A percentile compares a stretch with the other conserved stretches of the same genome.
phyloP scores from a whole-genome alignment of 2,797 vertebrate genomes.

The Poecilia wingei region DNA sequence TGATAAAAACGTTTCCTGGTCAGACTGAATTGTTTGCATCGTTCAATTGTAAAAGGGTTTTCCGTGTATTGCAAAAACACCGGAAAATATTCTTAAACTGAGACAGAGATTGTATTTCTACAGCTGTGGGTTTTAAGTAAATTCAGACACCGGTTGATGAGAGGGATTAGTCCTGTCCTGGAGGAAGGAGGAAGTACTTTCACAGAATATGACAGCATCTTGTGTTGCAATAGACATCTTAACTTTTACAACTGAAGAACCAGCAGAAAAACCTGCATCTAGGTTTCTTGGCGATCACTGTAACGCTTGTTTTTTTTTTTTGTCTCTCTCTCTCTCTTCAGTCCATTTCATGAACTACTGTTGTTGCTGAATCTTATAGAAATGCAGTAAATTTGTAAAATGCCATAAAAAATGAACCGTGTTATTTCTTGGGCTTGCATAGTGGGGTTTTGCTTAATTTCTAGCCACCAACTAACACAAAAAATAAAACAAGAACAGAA shows the following conservation, averaged over 20 bases:
- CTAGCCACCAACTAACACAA: neutral
- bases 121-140: neutral
- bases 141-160: neutral
- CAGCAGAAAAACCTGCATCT: neutral
- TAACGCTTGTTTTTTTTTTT: neutral
- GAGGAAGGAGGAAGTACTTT: neutral
- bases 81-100: neutral
- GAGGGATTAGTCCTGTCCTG: neutral
- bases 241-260: neutral
- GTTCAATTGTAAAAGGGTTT: neutral
- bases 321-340: neutral
- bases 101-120: neutral
- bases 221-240: neutral
- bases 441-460: neutral
- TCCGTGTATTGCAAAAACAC: neutral
- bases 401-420: neutral
- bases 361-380: neutral
- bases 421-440: neutral
- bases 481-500: conserved; percentile 35
- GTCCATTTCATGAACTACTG: neutral
- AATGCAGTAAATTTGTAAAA: neutral
- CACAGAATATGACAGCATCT: neutral
- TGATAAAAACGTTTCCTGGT: neutral
- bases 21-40: neutral
- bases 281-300: neutral